Evolutionary conservation across 2,888 invertebrate genomes (phyloP), one percentile per base, ranked within the genome.

Genomic region (Cremastinae sp.): DNA sequence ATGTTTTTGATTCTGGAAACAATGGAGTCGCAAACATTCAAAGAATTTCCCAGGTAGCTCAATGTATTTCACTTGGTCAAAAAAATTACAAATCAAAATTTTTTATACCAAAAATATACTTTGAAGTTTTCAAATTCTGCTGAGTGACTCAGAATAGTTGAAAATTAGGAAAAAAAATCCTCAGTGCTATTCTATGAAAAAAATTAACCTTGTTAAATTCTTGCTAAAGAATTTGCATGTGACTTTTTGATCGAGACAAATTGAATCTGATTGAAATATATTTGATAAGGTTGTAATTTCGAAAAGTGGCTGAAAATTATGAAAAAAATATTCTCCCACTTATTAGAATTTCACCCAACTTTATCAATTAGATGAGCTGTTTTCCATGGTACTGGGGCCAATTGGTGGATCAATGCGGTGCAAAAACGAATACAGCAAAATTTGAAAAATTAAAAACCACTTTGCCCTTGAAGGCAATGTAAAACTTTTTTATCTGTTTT

Each of bases 321-420:
- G 2, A 28, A 28, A 28, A 28, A 28, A 28, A 3, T 28, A 28
- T 28, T 5, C 5, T 28, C 28, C 2, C 28, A 28, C 28, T 28
- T 28, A 2, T 28, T 5, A 28, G 28, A 28, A 28, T 28, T 28
- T 5, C 2, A 28, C 2, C 2, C 5, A 2, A 28, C 5, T 28
- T 28, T 28, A 2, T 28, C 5, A n/a, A 47, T 41, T 51, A 35
- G 62, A 28, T 58, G 47, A 66, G 74, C 53, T 79, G 72, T 72
- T 69, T 74, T 64, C 55, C 35, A 66, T 56, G 79, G 76, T 79
- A 73, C 59, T 68, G 80, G 80, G 80, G 79, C 80, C 80, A 80
- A 80, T 56, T 53, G 70, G 59, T 71, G 78, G 64, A 62, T 68
- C 65, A 74, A 61, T 69, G 62, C 53, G 45, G 28, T 20, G 37